Evolutionary conservation across 2,888 invertebrate species (phyloP), one percentile per base, ranked within the genome.

Genomic region (Trissolcus brochymenae): DNA sequence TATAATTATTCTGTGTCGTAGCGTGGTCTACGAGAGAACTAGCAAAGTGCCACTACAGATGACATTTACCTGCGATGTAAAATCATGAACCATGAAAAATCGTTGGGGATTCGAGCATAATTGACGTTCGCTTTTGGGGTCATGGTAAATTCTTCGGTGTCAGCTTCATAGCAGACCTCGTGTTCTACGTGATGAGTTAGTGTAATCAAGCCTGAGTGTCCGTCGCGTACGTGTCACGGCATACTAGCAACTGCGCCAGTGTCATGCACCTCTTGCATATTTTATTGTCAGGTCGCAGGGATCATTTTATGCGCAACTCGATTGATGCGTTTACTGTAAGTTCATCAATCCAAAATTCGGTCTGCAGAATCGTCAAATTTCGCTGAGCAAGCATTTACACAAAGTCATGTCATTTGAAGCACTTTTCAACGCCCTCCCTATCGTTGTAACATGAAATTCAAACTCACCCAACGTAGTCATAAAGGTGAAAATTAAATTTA

Each of bases 131-230:
- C 17, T 64, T 72, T 71, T 72, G 14, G 61, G 54, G 4, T 41
- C 60, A 21, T 56, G 14, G 16, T 19, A 16, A 13, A 25, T 40
- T 49, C 54, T n/a, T 40, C 56, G 56, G 17, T 40, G 71, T 61
- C 59, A 57, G 43, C 43, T 72, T 53, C 29, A 21, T 40, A 41
- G 51, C 50, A 19, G 53, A 62, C 50, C 56, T 41, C 62, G 29
- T 21, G n/a, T 16, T 53, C 53, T 64, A 60, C 60, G 55, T 79
- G 81, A 79, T 79, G 79, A 81, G 79, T 83, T 86, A 84, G 86
- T 84, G 81, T 84, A 85, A 86, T 86, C 84, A 86, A 84, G 84
- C 72, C 79, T 77, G 82, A 87, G 85, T 83, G 83, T 84, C 79
- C 79, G 79, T 80, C 68, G 79, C 76, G 78, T 84, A 87, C 86